Evolutionary conservation across 1,140 invertebrate species (phyloP), one percentile per base, ranked within the genome.

Genomic region (Aphaenogaster ashmeadi): DNA sequence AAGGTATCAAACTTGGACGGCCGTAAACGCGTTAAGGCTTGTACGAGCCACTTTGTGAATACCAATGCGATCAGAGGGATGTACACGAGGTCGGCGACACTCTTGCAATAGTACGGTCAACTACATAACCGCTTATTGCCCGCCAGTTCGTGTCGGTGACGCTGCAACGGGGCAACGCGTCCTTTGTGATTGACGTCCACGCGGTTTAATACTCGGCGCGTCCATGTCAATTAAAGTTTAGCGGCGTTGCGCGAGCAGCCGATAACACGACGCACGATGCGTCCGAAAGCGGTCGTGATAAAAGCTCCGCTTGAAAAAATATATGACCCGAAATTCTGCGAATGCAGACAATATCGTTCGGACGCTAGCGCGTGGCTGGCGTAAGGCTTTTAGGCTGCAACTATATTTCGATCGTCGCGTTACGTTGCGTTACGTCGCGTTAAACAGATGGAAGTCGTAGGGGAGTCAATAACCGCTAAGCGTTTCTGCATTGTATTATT

Each of bases 11-110:
- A 84, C 69, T 84, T 60, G 54, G 44, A 62, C 7, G 54, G 36
- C 13, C 54, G 41, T 74, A 84, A 84, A 74, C 41, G 50, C 38
- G 72, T 72, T 80, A 77, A 88, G 80, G 41, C 87, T 36, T 60
- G 86, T 67, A 86, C 80, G 41, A 33, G 58, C 74, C 87, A 90
- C 92, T 94, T 94, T 94, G 93, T 94, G 94, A 93, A 93, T 93
- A 93, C 92, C 94, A 94, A 94, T 93, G 92, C 60, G 91, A 89
- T 81, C 92, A 90, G 91, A 91, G 89, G 89, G 52, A 50, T 69
- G 83, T 88, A 89, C 71, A 69, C 67, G 33, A 41, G 54, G 5
- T 74, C 74, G 38, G 41, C 41, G 83, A 54, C 52, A 90, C 89
- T 90, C 89, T 90, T 86, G 87, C 81, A 79, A 78, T 88, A 66